A percentile compares a stretch with the other conserved stretches of the same genome.
Evolutionary conservation across 2,797 vertebrate species (phyloP).

Genomic region (Spinus olivaceus): DNA sequence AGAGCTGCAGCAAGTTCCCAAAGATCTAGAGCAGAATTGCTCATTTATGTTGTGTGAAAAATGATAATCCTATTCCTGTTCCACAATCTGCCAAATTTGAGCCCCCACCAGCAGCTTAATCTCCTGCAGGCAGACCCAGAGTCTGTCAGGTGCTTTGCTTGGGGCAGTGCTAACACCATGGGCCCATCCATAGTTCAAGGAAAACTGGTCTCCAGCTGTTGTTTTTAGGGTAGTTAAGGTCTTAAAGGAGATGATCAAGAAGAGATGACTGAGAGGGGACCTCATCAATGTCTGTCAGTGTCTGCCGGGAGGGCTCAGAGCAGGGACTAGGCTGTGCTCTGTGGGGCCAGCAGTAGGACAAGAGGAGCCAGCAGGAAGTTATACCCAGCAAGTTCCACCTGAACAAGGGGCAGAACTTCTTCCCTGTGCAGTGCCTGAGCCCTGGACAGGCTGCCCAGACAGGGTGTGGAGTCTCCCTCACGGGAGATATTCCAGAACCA

Average conservation of each 20-base stretch:
- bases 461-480: background rate
- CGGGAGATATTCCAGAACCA: background rate
- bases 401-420: background rate
- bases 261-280: background rate
- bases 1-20: background rate
- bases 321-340: background rate
- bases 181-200: background rate
- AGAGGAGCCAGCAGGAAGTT: background rate
- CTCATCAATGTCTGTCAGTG: background rate
- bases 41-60: background rate
- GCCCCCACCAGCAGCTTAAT: accelerated
- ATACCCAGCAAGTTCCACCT: background rate
- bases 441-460: background rate
- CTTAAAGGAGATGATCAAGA: background rate
- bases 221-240: background rate
- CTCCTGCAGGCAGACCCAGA: background rate
- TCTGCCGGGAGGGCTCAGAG: background rate
- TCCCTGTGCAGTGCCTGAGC: background rate
- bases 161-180: background rate
- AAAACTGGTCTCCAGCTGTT: background rate
- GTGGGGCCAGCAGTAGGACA: background rate
- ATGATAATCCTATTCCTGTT: background rate
- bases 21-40: background rate
- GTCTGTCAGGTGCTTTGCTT: background rate
- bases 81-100: background rate